phyloP scores from a whole-genome alignment of 2,888 invertebrate genomes.

The Drosophila koepferae region DNA sequence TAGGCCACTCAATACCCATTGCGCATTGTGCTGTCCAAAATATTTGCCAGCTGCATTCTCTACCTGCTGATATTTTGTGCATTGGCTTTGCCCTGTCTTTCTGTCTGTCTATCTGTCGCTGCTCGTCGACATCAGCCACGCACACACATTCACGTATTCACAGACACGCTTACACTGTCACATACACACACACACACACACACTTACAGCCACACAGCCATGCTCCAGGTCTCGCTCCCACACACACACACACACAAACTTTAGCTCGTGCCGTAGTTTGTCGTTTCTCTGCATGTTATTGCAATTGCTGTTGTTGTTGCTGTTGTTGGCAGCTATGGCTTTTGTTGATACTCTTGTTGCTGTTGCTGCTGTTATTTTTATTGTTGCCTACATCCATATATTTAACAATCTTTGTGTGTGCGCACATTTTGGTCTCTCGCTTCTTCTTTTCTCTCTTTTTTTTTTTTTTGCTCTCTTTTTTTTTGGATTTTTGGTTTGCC shows the following conservation, averaged over 20 bases:
- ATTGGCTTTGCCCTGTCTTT: slow-evolving; percentile 56
- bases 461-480: slow-evolving; percentile 2
- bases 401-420: slow-evolving; percentile 60
- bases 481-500: slow-evolving; percentile 40
- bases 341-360: slow-evolving; percentile 15
- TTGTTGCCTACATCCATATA: slow-evolving; percentile 67
- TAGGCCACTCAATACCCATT: slow-evolving; percentile 29
- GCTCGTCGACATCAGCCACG: slow-evolving; percentile 34
- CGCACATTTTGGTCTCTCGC: slow-evolving; percentile 28
- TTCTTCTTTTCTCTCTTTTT: slow-evolving; percentile 12
- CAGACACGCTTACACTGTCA: too few relatives aligned
- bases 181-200: slow-evolving; percentile 12
- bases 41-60: slow-evolving; percentile 42
- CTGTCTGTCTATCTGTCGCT: slow-evolving; percentile 25
- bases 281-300: slow-evolving; percentile 44
- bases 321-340: slow-evolving; percentile 33
- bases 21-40: slow-evolving; percentile 42
- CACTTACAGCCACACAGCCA: neutral
- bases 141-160: slow-evolving; percentile 7
- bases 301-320: slow-evolving; percentile 33
- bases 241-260: neutral
- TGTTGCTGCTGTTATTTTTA: slow-evolving; percentile 48
- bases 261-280: slow-evolving; percentile 25
- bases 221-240: neutral
- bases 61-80: slow-evolving; percentile 60